Evolutionary conservation across 2,888 invertebrate genomes (phyloP), one percentile per base, ranked within the genome.

Genomic region (Metacarcinus magister): DNA sequence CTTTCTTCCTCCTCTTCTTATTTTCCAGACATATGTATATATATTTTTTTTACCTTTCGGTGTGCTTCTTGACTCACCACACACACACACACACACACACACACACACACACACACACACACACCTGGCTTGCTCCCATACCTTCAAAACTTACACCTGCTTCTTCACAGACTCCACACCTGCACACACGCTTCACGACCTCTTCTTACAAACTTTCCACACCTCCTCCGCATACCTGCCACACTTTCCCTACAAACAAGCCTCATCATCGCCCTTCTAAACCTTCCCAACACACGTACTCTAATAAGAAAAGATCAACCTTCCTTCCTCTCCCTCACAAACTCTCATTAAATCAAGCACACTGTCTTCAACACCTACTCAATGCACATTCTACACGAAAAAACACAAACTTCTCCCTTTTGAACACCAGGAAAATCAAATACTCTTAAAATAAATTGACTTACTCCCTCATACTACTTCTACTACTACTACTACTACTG

Each of bases 401-500:
- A 39, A 39, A 39, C 39, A 39, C 39, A 39, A 39, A 39, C 2
- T 39, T 39, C 39, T 39, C 39, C 39, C 39, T 39, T 39, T 39
- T 1, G 39, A 39, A 39, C 39, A 39, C 39, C 39, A 39, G 2
- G 39, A 39, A 39, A 39, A 39, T 13, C 8, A 10, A 19, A 54
- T 54, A 2, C 54, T 54, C 10, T 54, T 8, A 54, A 54, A 16
- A 54, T 54, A 54, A 54, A 54, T 54, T 13, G 0, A 48, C 48
- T 54, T 13, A 54, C 8, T 13, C 8, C 2, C 54, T 13, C 16
- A 54, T 91, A 48, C n/a, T 92, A 54, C 46, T 92, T 48, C 46
- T 92, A 28, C 10, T 92, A 89, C 89, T 89, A 39, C 89, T 89
- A 89, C 89, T 2, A 89, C 89, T 32, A 89, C 89, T 32, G 39